Conservation (phyloP, 2,888 invertebrate species). For the Agrenia bidenticulata region DNA sequence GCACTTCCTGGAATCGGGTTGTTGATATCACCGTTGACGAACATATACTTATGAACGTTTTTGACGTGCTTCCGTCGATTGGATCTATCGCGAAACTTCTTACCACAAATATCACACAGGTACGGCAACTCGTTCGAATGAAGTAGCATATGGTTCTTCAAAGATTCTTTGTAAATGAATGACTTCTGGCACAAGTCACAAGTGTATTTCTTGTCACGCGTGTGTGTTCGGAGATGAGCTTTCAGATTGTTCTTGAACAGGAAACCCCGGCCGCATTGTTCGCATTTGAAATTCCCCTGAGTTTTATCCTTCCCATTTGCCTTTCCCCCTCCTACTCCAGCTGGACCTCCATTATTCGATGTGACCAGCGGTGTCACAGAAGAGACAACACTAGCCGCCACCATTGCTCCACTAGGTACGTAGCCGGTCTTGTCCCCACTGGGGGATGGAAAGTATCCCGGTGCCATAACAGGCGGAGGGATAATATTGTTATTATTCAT, state of each 20-base stretch:
- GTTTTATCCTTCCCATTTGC: conserved; percentile 44
- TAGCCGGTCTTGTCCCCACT: no score
- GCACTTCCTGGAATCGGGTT: background rate
- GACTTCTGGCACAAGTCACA: conserved; percentile 51
- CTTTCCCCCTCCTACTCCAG: conserved; percentile 14
- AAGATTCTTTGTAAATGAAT: conserved; percentile 52
- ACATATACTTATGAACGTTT: conserved; percentile 52
- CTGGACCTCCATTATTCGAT: background rate
- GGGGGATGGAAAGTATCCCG: no score
- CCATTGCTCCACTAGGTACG: background rate
- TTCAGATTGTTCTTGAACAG: conserved; percentile 50
- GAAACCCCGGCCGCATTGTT: conserved; percentile 51
- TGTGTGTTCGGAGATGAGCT: conserved; percentile 52
- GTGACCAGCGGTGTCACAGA: conserved; percentile 1
- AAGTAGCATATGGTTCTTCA: conserved; percentile 52
- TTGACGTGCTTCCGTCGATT: conserved; percentile 52
- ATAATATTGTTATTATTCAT: conserved; percentile 36
- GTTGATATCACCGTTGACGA: conserved; percentile 43
- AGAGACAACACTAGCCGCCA: conserved; percentile 13
- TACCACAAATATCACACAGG: conserved; percentile 51
- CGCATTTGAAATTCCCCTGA: conserved; percentile 51
- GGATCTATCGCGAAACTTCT: conserved; percentile 51
- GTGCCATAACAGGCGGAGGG: no score
- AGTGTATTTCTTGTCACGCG: conserved; percentile 52
- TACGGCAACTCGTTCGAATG: conserved; percentile 51